These are phyloP conservation scores for Taenioides sp. DNA, from an alignment of 2,797 vertebrate genomes.

Conservation along the genomic window DNA sequence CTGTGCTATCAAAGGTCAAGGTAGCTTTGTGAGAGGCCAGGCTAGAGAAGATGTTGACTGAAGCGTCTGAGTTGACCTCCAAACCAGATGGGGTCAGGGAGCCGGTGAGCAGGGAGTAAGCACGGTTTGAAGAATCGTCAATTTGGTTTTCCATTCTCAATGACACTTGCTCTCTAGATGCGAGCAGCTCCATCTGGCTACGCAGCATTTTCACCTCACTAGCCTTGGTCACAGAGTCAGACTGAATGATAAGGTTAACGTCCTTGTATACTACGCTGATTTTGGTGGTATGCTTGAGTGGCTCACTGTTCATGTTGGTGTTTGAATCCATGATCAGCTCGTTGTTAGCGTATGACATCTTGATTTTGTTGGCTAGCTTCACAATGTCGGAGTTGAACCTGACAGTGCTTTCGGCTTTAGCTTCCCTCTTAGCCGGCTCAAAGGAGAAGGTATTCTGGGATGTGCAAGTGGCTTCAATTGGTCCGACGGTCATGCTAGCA, in stretches of 20 bases:
- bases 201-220: conserved; percentile 64
- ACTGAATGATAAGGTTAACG: conserved; percentile 78
- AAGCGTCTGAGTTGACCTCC: conserved; percentile 85
- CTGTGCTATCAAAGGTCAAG: conserved; percentile 77
- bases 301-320: conserved; percentile 79
- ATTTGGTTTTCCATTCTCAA: conserved; percentile 84
- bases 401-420: conserved; percentile 79
- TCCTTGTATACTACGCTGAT: conserved; percentile 80
- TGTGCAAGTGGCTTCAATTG: conserved; percentile 73
- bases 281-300: conserved; percentile 81
- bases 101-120: conserved; percentile 79
- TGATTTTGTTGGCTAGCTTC: conserved; percentile 80
- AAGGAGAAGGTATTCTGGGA: conserved; percentile 74
- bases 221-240: conserved; percentile 83
- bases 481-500: conserved; percentile 76
- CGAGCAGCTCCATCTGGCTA: conserved; percentile 81
- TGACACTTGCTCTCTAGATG: conserved; percentile 72
- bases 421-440: conserved; percentile 68
- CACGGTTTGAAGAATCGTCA: conserved; percentile 74
- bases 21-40: conserved; percentile 86
- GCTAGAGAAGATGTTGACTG: conserved; percentile 78
- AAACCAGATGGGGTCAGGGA: conserved; percentile 81
- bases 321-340: conserved; percentile 76
- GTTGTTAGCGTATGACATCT: conserved; percentile 71
- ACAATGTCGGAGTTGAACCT: conserved; percentile 81